Conservation (phyloP, 2,113 vertebrate species). For the Microcebus murinus region DNA sequence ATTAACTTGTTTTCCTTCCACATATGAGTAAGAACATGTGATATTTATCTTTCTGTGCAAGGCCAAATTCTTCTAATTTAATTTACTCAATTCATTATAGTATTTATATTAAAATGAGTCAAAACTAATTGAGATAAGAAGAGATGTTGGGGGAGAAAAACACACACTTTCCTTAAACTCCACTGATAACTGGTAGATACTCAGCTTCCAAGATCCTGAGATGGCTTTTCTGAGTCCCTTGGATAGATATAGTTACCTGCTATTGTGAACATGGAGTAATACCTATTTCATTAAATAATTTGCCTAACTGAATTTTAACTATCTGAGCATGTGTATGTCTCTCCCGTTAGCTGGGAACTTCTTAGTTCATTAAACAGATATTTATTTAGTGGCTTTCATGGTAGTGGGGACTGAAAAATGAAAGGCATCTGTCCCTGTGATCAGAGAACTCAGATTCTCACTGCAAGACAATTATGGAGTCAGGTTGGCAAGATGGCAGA, state of each 20-base stretch:
- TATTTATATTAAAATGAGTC: neutral
- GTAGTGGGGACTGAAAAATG: neutral
- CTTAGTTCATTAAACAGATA: neutral
- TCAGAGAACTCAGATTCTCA: neutral
- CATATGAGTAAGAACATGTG: neutral
- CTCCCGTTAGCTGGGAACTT: neutral
- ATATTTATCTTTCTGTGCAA: neutral
- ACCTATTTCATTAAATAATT: neutral
- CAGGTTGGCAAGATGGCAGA: too few species aligned
- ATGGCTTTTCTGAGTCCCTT: neutral
- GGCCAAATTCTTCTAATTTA: neutral
- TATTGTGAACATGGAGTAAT: neutral
- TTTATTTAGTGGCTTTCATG: neutral
- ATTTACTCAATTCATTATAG: neutral
- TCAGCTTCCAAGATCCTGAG: neutral
- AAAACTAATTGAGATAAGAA: conserved; percentile 2
- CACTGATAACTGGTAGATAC: neutral
- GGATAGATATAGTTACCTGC: neutral
- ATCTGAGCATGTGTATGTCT: neutral
- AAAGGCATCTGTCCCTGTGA: neutral
- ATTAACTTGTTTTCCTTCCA: neutral
- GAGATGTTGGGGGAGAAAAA: neutral
- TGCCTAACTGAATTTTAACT: neutral
- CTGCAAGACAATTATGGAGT: neutral
- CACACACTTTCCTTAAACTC: neutral